Evolutionary conservation across 2,797 vertebrate species (phyloP).

Genomic region (Sebastes taczanowskii): DNA sequence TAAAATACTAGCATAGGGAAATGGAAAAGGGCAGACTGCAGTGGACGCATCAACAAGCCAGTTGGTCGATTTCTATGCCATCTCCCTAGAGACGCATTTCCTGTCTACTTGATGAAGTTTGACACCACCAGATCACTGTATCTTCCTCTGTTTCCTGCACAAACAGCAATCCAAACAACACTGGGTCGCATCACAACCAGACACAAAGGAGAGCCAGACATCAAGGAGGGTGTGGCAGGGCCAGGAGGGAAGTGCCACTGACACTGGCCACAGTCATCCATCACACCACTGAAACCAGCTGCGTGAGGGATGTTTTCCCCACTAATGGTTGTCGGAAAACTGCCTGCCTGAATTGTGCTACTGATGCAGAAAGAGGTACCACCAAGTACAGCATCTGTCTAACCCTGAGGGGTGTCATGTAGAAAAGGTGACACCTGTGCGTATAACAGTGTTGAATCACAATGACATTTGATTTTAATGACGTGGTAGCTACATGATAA

Average conservation of each 20-base stretch:
- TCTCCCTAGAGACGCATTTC: constrained; percentile 23
- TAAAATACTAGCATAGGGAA: background rate
- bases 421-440: constrained; percentile 9
- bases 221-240: constrained; percentile 75
- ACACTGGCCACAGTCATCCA: constrained; percentile 37
- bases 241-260: constrained; percentile 51
- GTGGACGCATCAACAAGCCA: constrained; percentile 7
- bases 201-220: constrained; percentile 67
- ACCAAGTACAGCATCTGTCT: background rate
- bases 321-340: background rate
- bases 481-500: background rate
- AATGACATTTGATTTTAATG: background rate
- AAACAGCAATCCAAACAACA: constrained; percentile 28
- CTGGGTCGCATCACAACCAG: constrained; percentile 9
- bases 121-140: constrained; percentile 33
- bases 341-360: background rate
- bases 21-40: constrained; percentile 1
- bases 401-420: background rate
- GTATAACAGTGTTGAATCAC: background rate
- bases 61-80: background rate
- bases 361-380: background rate
- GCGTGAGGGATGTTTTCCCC: background rate
- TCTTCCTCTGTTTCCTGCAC: constrained; percentile 41
- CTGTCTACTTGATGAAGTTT: constrained; percentile 21
- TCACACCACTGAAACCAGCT: constrained; percentile 34